phyloP scores from a whole-genome alignment of 2,888 invertebrate species.

The Syrista parreyssii region DNA sequence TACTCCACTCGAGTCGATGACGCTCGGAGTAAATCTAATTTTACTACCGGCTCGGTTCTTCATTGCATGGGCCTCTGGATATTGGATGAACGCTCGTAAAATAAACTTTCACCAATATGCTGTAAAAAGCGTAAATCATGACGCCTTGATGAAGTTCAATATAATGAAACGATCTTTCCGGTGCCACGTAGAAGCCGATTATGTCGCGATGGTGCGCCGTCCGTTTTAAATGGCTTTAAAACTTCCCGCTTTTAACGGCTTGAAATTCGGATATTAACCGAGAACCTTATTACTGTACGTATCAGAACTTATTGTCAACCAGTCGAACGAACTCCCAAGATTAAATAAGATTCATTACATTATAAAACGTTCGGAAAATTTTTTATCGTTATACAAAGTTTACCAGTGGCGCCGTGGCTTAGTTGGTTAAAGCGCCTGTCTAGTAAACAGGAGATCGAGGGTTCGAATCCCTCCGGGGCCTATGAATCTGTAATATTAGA shows the following conservation, averaged over 20 bases:
- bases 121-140: constrained; percentile 25
- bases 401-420: constrained; percentile 75
- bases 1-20: constrained; percentile 21
- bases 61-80: constrained; percentile 13
- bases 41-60: constrained; percentile 27
- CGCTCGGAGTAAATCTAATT: constrained; percentile 32
- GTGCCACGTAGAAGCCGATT: neutral
- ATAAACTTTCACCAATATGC: constrained; percentile 22
- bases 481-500: constrained; percentile 33
- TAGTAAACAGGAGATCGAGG: constrained; percentile 79
- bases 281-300: neutral
- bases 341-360: neutral
- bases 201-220: neutral
- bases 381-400: neutral
- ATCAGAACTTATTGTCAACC: neutral
- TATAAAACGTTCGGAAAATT: neutral
- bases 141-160: constrained; percentile 11
- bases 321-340: neutral
- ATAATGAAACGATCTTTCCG: constrained; percentile 5
- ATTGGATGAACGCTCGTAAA: constrained; percentile 32
- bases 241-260: neutral
- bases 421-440: constrained; percentile 83
- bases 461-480: constrained; percentile 76
- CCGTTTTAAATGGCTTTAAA: neutral
- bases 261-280: neutral